Conservation (phyloP, 1,140 invertebrate species). For the Drosophila rhopaloa region DNA sequence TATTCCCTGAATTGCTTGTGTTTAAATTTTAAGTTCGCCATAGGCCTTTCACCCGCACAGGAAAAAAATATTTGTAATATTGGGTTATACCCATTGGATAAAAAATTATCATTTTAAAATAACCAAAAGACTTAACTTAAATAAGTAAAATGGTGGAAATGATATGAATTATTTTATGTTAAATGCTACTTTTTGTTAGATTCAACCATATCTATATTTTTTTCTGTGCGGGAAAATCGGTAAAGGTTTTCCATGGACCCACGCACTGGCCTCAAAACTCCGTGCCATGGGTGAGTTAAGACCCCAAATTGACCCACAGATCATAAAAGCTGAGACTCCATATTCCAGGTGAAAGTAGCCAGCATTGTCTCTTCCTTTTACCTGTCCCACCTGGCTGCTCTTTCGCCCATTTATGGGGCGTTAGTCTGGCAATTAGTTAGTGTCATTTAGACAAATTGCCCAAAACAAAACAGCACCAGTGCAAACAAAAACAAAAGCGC, state of each 20-base stretch:
- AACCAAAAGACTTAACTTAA: no score
- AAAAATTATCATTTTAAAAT: no score
- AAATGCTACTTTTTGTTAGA: no score
- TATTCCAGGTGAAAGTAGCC: constrained; percentile 62
- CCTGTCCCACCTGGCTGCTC: constrained; percentile 22
- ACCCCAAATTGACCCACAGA: constrained; percentile 19
- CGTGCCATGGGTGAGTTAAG: constrained; percentile 30
- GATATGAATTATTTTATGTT: no score
- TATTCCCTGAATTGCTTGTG: constrained; percentile 25
- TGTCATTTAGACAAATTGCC: constrained; percentile 80
- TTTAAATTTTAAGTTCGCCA: constrained; percentile 20
- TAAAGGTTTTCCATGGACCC: constrained; percentile 1
- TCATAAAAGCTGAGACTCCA: constrained; percentile 11
- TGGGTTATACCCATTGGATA: no score
- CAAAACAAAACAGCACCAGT: constrained; percentile 53
- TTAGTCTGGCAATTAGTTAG: constrained; percentile 80
- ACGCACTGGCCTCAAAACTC: constrained; percentile 19
- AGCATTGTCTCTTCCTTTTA: constrained; percentile 47
- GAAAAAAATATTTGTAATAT: neutral
- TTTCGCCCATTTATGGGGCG: constrained; percentile 71
- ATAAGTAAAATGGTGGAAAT: no score
- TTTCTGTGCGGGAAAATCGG: neutral
- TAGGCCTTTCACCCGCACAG: constrained; percentile 15
- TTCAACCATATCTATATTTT: no score
- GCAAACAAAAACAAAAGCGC: constrained; percentile 47